These are phyloP conservation scores for Anastrepha ludens DNA, from an alignment of 1,140 invertebrate species.

Conservation along the genomic window DNA sequence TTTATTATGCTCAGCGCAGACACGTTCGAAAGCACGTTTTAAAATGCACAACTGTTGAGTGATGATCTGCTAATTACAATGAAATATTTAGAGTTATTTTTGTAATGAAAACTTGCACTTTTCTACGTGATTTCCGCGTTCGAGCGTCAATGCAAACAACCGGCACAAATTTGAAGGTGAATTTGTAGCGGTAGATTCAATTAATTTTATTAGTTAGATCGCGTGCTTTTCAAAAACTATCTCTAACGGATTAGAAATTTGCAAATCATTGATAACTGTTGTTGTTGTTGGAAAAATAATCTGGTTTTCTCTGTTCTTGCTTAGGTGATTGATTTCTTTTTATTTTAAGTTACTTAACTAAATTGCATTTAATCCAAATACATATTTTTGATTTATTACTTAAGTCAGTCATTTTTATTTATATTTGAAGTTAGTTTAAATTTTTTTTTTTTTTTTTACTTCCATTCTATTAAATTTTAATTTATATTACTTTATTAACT, in stretches of 20 bases:
- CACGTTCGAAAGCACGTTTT: background rate
- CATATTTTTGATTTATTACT: background rate
- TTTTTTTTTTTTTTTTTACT: background rate
- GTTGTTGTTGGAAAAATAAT: background rate
- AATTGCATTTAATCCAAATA: background rate
- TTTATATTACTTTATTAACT: background rate
- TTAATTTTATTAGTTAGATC: background rate
- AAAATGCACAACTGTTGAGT: background rate
- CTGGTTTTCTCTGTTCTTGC: background rate
- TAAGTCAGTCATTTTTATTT: background rate
- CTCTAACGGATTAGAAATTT: background rate
- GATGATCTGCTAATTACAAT: background rate
- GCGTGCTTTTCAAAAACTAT: background rate
- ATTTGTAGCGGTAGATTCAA: background rate
- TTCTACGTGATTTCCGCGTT: conserved; percentile 1
- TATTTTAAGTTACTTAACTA: background rate
- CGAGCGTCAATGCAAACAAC: conserved; percentile 28
- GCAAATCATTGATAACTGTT: background rate
- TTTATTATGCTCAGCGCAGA: too few species aligned
- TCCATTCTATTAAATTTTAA: background rate
- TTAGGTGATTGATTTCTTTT: background rate
- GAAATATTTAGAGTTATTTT: background rate
- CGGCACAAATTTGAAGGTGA: conserved; percentile 13
- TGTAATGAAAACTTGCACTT: background rate
- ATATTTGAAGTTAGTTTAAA: background rate